Evolutionary conservation across 1,140 invertebrate genomes (phyloP).

Genomic region (Musca vetustissima): DNA sequence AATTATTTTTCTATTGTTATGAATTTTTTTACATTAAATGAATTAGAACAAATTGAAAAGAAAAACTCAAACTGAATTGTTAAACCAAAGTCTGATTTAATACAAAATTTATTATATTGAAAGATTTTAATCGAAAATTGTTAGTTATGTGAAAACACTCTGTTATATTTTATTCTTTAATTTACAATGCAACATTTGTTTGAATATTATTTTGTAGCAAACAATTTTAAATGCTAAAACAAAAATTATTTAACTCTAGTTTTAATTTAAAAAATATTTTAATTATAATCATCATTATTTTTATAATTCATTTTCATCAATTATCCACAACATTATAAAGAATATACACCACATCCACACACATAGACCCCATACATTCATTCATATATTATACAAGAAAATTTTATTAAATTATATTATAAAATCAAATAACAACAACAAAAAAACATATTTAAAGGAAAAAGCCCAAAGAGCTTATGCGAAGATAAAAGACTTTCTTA

Average conservation of each 20-base stretch:
- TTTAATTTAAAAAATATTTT: too few species aligned
- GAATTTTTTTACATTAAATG: constrained; percentile 10
- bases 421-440: constrained; percentile 17
- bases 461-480: constrained; percentile 27
- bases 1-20: constrained; percentile 4
- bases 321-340: constrained; percentile 20
- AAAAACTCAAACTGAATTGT: constrained; percentile 9
- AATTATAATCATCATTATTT: too few species aligned
- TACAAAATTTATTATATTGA: constrained; percentile 22
- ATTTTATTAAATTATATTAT: constrained; percentile 29
- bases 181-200: constrained; percentile 6
- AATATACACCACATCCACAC: constrained; percentile 25
- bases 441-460: constrained; percentile 13
- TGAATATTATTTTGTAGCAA: constrained; percentile 2
- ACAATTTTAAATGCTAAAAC: too few species aligned
- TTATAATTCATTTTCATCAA: constrained; percentile 17
- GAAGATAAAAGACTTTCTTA: constrained; percentile 29
- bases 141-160: constrained; percentile 15
- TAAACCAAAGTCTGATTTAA: constrained; percentile 24
- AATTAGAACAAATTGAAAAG: constrained; percentile 9
- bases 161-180: constrained; percentile 13
- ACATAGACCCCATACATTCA: constrained; percentile 30
- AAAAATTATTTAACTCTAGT: too few species aligned
- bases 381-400: constrained; percentile 41
- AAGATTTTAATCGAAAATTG: constrained; percentile 5